These are phyloP conservation scores for Tragopan temminckii DNA, from an alignment of 2,797 vertebrate species.

Conservation along the genomic window DNA sequence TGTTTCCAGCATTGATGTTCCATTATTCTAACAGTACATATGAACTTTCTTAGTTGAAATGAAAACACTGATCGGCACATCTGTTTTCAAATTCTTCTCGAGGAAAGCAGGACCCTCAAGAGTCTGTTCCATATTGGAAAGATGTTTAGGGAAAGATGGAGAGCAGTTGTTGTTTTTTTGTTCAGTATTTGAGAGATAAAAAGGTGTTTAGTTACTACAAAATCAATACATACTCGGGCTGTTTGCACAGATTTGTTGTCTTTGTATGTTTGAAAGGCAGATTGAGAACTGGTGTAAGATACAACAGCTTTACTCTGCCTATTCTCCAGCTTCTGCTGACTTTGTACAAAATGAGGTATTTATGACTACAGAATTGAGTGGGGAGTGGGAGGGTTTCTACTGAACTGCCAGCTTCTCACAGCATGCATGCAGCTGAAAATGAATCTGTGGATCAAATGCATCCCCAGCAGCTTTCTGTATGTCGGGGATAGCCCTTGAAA, in stretches of 20 bases:
- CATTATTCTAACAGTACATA: neutral
- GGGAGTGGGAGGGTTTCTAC: fast-evolving
- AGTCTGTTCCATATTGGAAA: neutral
- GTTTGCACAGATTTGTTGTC: neutral
- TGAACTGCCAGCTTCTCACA: neutral
- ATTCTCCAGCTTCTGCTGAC: neutral
- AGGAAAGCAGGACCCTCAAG: neutral
- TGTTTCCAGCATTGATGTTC: neutral
- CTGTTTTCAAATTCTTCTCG: neutral
- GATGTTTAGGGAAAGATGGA: neutral
- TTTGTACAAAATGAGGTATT: neutral
- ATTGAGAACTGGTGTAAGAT: neutral
- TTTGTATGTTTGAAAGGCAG: fast-evolving
- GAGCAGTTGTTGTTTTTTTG: neutral
- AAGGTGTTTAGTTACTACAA: neutral
- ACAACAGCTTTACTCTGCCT: fast-evolving
- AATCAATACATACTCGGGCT: neutral
- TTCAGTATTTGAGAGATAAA: neutral
- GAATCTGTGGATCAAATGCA: neutral
- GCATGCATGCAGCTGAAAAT: neutral
- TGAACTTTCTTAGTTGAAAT: neutral
- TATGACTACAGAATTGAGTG: fast-evolving
- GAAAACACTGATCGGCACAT: neutral
- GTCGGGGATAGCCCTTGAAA: neutral
- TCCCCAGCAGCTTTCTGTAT: neutral